These are phyloP conservation scores for Lutjanus argentimaculatus DNA, from an alignment of 2,797 vertebrate genomes.

Conservation along the genomic window DNA sequence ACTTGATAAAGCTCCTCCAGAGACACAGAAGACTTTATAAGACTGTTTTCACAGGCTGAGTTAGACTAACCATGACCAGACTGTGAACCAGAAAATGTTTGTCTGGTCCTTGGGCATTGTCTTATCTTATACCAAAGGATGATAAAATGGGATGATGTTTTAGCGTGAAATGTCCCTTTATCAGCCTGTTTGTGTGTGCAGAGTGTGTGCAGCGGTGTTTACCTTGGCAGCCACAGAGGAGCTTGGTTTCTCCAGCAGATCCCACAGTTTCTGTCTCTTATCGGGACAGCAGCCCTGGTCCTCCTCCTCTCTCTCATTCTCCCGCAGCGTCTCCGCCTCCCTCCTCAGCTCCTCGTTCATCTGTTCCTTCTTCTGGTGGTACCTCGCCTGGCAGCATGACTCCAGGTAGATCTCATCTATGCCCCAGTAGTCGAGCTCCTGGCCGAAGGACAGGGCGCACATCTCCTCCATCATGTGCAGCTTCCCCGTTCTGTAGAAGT, in stretches of 20 bases:
- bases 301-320: slow-evolving; percentile 93
- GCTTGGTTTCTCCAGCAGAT: slow-evolving; percentile 98
- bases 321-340: slow-evolving; percentile 94
- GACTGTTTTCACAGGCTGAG: not conserved
- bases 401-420: slow-evolving; percentile 99
- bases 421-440: slow-evolving; percentile 99
- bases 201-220: slow-evolving; percentile 60
- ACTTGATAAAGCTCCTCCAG: not conserved
- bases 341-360: slow-evolving; percentile 98
- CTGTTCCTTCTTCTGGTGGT: slow-evolving; percentile 99
- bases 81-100: not conserved
- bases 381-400: slow-evolving; percentile 97
- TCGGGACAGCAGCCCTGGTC: slow-evolving; percentile 95
- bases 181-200: not conserved
- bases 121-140: not conserved
- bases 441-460: slow-evolving; percentile 98
- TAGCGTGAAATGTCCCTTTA: not conserved
- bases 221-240: slow-evolving; percentile 98
- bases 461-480: slow-evolving; percentile 99
- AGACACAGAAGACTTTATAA: not conserved
- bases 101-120: not conserved
- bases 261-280: slow-evolving; percentile 97
- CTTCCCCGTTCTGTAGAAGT: slow-evolving; percentile 99
- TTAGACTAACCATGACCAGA: not conserved
- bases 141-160: not conserved